Base-by-base conservation (phyloP, 2,113 vertebrate genomes). In the Tupaia tana region DNA sequence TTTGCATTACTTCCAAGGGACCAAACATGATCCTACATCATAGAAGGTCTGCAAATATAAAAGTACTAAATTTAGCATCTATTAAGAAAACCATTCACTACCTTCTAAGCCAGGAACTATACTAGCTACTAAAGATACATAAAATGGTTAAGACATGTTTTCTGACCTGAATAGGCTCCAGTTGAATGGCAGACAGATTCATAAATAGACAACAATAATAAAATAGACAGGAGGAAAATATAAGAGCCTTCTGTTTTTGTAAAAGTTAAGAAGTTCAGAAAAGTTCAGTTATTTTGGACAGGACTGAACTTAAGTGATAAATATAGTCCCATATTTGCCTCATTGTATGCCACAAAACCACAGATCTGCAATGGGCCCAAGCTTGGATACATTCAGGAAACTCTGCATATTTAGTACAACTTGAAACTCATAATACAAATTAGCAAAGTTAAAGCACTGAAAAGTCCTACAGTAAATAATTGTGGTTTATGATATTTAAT, bases 1-100 rank as follows among this genome's bases (percentile, higher is more conserved):
- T 91, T 90, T 90, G 43, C 16, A 67, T 74, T 94, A 67, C 90
- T 81, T 75, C 18, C 58, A 90, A 12, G 22, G 73, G 52, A 82
- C 13, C 24, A 91, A 69, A 12, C 27, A 52, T n/a, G 86, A 10
- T 10, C 10, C 12, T 69, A 69, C 52, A 70, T 88, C 77, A 56
- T 0, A 66, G 56, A 18, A 80, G 8, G 1, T 56, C 7, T 31
- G 67, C 20, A 83, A 89, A 95, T 84, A 75, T 77, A n/a, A 56
- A 90, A 61, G 9, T 2, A 14, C 10, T 90, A 15, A 58, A 29
- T 78, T 80, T 54, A n/a, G 52, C 25, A 71, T 73, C 7, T 15
- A 56, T n/a, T 90, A 24, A 29, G 2, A 70, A 85, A 75, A 16
- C 63, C 19, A 64, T 22, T 58, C 9, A 63, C 20, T 29, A 31